phyloP scores from a whole-genome alignment of 2,888 invertebrate genomes.

The Troilus luridus region DNA sequence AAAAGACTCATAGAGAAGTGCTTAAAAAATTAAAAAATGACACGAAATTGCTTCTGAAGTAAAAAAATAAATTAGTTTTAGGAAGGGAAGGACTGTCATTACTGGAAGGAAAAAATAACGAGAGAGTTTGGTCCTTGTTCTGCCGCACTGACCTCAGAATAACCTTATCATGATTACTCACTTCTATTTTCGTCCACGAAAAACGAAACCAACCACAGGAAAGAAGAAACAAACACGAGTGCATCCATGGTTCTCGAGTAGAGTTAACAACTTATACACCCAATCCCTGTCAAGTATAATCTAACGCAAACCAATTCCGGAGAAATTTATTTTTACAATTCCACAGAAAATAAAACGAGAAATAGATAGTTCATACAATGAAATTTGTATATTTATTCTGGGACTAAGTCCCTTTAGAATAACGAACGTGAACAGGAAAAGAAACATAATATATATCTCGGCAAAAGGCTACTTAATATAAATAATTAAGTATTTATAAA shows the following conservation, averaged over 20 bases:
- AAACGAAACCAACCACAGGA: constrained; percentile 33
- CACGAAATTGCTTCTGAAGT: background rate
- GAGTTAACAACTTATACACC: background rate
- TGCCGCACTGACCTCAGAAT: constrained; percentile 24
- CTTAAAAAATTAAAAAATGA: background rate
- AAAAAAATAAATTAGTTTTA: background rate
- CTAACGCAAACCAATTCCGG: background rate
- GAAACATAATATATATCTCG: too few species aligned
- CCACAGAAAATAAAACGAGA: background rate
- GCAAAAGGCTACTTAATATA: too few species aligned
- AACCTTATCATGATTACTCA: constrained; percentile 42
- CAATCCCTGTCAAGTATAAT: background rate
- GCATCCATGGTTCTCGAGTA: background rate
- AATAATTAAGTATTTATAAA: too few species aligned
- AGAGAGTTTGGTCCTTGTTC: background rate
- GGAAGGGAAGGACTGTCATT: background rate
- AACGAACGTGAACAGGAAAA: too few species aligned
- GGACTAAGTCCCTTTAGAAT: too few species aligned
- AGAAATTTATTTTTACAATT: background rate
- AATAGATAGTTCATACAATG: too few species aligned
- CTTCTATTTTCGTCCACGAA: constrained; percentile 9
- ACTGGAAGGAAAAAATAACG: background rate
- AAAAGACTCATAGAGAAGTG: background rate
- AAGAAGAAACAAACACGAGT: constrained; percentile 30
- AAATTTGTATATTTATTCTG: too few species aligned